phyloP scores from a whole-genome alignment of 2,797 vertebrate species.

The Pipistrellus kuhlii region DNA sequence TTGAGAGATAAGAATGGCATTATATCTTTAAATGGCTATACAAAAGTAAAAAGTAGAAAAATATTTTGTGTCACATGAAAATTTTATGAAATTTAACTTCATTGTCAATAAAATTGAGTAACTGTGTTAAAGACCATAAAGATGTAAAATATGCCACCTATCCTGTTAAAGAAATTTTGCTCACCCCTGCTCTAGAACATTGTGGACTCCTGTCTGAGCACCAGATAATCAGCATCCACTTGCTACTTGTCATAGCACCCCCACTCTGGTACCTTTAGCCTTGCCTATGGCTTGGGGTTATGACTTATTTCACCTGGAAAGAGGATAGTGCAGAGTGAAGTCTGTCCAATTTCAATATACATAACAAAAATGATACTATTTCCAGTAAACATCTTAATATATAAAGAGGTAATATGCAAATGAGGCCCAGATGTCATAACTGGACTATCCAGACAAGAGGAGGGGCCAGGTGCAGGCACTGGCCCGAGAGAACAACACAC shows the following conservation, averaged over 20 bases:
- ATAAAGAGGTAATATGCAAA: too few species aligned
- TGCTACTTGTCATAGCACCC: background rate
- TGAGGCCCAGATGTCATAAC: too few species aligned
- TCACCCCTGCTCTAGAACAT: background rate
- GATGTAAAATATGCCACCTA: background rate
- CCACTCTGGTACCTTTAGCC: background rate
- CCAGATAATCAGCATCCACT: background rate
- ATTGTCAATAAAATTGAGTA: background rate
- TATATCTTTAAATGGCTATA: background rate
- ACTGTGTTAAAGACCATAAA: background rate
- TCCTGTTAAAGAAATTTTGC: background rate
- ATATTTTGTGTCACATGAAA: background rate
- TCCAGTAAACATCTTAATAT: background rate
- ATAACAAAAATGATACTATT: background rate
- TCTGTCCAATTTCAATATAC: background rate
- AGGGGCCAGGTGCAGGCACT: too few species aligned
- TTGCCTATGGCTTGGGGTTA: background rate
- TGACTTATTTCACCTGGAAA: background rate
- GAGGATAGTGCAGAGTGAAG: background rate
- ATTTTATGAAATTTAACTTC: background rate
- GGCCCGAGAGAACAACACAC: too few species aligned
- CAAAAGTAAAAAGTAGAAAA: background rate
- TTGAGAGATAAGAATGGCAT: background rate
- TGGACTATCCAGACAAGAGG: too few species aligned
- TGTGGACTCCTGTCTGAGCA: background rate